Conservation (phyloP, 2,797 vertebrate genomes). For the Margarornis squamiger region DNA sequence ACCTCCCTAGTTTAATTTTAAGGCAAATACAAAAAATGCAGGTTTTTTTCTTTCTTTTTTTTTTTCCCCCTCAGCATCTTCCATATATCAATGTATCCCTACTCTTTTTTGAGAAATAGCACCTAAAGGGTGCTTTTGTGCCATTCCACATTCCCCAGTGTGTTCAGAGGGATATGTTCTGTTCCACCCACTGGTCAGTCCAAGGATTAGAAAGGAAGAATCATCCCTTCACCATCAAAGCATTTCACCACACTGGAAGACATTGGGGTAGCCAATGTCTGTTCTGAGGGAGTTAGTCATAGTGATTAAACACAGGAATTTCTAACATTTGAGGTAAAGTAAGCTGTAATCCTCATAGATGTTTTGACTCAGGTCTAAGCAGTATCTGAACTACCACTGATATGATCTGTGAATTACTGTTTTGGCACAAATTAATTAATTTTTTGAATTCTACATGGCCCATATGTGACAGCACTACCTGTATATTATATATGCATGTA, state of each 20-base stretch:
- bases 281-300: background rate
- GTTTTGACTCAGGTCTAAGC: background rate
- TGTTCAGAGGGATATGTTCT: background rate
- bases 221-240: background rate
- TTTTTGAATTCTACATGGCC: background rate
- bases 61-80: background rate
- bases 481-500: too few relatives aligned
- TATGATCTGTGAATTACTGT: background rate
- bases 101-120: background rate
- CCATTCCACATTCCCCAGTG: fast-evolving
- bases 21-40: background rate
- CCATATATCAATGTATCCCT: too few relatives aligned
- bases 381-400: background rate
- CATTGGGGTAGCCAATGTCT: background rate
- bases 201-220: background rate
- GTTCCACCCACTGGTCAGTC: background rate
- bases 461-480: background rate
- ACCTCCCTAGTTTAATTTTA: background rate
- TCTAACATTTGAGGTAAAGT: background rate
- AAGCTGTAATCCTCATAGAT: background rate
- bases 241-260: background rate
- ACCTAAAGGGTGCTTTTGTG: background rate
- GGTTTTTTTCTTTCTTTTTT: background rate
- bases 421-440: background rate
- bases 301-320: background rate